Percentiles rank a stretch among this genome's conserved stretches.
These are phyloP conservation scores for Arothron firmamentum DNA, from an alignment of 2,113 vertebrate genomes.

Conservation along the genomic window DNA sequence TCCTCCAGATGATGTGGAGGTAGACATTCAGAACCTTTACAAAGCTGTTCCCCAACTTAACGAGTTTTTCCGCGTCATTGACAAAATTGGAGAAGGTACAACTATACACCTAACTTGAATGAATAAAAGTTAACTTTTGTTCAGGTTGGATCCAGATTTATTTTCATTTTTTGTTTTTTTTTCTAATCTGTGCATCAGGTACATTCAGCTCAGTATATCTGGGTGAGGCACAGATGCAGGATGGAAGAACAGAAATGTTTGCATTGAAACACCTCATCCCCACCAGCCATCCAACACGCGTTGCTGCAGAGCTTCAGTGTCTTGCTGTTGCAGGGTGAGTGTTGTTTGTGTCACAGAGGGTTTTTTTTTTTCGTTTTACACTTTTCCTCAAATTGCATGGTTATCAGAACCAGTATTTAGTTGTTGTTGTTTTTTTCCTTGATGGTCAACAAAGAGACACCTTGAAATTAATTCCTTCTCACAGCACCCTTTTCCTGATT, in stretches of 20 bases:
- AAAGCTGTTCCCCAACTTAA: constrained; percentile 88
- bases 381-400: no score
- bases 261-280: constrained; percentile 96
- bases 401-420: no score
- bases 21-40: constrained; percentile 86
- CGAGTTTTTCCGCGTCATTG: constrained; percentile 83
- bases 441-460: not conserved
- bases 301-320: constrained; percentile 97
- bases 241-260: constrained; percentile 84
- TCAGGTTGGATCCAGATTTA: not conserved
- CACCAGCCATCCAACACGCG: constrained; percentile 92
- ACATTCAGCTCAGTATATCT: constrained; percentile 98
- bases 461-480: not conserved
- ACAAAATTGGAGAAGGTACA: constrained; percentile 95
- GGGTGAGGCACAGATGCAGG: constrained; percentile 82
- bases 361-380: no score
- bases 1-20: constrained; percentile 75
- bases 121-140: not conserved
- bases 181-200: constrained; percentile 67
- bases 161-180: not conserved
- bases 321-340: constrained; percentile 89
- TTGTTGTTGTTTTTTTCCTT: not conserved
- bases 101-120: not conserved
- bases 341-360: not conserved
- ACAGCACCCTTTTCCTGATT: not conserved